These are phyloP conservation scores for Myathropa florea DNA, from an alignment of 2,888 invertebrate genomes.

Conservation along the genomic window DNA sequence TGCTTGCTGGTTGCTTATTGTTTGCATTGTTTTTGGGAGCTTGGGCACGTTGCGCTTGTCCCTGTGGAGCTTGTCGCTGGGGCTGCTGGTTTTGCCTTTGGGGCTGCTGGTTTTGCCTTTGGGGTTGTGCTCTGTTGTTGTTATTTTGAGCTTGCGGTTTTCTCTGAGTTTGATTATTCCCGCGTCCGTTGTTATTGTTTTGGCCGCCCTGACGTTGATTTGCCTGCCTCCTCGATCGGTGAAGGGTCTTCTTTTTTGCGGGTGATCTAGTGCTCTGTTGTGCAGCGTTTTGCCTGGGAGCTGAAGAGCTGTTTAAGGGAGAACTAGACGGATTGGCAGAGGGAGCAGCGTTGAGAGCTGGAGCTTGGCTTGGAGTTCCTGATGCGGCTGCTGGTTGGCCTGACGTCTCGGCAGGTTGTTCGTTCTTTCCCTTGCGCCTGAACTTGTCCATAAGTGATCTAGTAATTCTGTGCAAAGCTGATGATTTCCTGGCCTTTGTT, in stretches of 20 bases:
- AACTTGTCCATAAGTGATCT: neutral
- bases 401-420: neutral
- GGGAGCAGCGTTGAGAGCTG: too few species aligned
- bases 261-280: neutral
- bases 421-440: neutral
- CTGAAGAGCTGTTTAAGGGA: too few species aligned
- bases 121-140: neutral
- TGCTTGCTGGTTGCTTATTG: neutral
- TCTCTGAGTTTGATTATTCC: neutral
- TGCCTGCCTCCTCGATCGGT: neutral
- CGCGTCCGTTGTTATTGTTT: neutral
- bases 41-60: neutral
- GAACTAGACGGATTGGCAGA: too few species aligned
- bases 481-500: neutral
- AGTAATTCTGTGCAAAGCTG: neutral
- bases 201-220: neutral
- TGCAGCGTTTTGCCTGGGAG: too few species aligned
- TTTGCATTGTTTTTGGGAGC: neutral
- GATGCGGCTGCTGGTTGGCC: neutral
- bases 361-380: neutral
- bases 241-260: neutral
- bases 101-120: neutral
- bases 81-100: neutral
- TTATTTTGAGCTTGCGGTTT: neutral
- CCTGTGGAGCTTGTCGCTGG: neutral